Evolutionary conservation across 1,140 invertebrate species (phyloP).

Genomic region (Zelostemma sp.): DNA sequence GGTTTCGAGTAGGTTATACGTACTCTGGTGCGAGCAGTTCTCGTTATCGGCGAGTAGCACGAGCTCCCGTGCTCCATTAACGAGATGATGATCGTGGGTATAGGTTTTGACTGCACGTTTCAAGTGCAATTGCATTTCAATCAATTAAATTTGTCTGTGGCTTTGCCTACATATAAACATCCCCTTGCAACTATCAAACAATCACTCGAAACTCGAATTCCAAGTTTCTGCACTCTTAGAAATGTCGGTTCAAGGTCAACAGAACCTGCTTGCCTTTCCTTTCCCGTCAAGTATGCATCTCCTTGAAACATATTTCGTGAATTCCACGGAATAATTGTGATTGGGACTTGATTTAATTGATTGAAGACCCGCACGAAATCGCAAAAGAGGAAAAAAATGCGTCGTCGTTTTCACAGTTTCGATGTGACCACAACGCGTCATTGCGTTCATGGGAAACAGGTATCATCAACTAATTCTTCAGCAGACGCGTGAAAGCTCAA

Average conservation of each 20-base stretch:
- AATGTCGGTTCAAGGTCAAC: conserved; percentile 7
- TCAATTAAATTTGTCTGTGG: conserved; percentile 31
- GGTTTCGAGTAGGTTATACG: conserved; percentile 29
- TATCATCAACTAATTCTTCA: conserved; percentile 45
- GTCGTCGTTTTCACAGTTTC: neutral
- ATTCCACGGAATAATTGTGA: no score
- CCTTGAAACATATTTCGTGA: no score
- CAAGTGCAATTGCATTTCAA: conserved; percentile 31
- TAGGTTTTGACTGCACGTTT: conserved; percentile 17
- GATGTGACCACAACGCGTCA: no score
- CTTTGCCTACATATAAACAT: neutral
- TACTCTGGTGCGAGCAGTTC: conserved; percentile 25
- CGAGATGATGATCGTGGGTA: conserved; percentile 37
- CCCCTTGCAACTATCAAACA: neutral
- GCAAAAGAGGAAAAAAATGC: no score
- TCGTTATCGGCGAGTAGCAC: conserved; percentile 43
- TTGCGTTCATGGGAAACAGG: no score
- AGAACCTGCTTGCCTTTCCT: no score
- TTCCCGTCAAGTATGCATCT: neutral
- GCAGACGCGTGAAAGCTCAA: conserved; percentile 36
- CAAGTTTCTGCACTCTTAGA: neutral
- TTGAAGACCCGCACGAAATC: no score
- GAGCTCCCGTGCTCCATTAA: conserved; percentile 38
- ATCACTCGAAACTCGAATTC: neutral
- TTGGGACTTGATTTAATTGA: no score